phyloP scores from a whole-genome alignment of 35 echinoderm and acorn worm species.

The Lytechinus variegatus region DNA sequence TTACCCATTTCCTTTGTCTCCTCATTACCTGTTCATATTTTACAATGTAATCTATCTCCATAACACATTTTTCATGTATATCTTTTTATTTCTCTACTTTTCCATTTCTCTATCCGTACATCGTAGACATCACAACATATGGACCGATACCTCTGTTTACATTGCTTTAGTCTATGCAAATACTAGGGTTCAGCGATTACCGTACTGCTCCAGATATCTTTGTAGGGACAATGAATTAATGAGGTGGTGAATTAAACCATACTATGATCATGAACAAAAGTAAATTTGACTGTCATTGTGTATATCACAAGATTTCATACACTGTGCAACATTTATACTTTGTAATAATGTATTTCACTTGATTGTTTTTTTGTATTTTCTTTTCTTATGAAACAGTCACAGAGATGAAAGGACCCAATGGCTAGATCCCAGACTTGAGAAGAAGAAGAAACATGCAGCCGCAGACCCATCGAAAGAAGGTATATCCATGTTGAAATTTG shows the following conservation, averaged over 20 bases:
- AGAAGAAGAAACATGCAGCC: conserved; percentile 64
- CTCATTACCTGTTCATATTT: not conserved
- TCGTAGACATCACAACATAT: not conserved
- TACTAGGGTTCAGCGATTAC: not conserved
- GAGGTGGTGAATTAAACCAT: not conserved
- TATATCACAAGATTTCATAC: not conserved
- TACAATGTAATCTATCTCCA: not conserved
- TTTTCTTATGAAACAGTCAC: conserved; percentile 70
- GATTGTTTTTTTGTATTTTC: not conserved
- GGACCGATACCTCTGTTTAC: not conserved
- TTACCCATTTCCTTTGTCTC: not conserved
- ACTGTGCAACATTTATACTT: not conserved
- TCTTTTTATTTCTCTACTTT: not conserved
- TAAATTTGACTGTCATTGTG: not conserved
- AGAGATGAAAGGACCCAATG: conserved; percentile 88
- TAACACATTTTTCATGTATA: not conserved
- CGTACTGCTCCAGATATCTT: not conserved
- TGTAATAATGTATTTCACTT: not conserved
- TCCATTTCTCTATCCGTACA: not conserved
- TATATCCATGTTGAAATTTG: not conserved
- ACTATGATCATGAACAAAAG: too few species aligned
- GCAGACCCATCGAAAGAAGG: not conserved
- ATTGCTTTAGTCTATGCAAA: not conserved
- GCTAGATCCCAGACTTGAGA: conserved; percentile 88
- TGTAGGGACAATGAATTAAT: not conserved